Evolutionary conservation across 2,797 vertebrate genomes (phyloP).

Genomic region (Holocentrus rufus): DNA sequence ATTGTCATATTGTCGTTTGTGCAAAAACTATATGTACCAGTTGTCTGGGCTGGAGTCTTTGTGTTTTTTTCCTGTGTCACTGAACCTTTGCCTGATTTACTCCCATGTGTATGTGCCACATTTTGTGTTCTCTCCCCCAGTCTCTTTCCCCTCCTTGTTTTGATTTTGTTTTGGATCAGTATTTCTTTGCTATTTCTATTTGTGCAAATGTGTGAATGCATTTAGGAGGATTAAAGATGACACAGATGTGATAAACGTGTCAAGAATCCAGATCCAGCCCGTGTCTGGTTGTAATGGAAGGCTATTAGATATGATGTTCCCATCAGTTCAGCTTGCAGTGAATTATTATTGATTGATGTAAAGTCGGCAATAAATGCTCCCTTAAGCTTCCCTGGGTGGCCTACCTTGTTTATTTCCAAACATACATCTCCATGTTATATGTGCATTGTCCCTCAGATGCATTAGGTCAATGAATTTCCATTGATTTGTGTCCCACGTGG

Average conservation of each 20-base stretch:
- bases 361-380: conserved; percentile 51
- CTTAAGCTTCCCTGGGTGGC: conserved; percentile 32
- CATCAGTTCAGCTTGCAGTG: conserved; percentile 50
- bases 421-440: conserved; percentile 41
- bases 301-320: conserved; percentile 58
- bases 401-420: conserved; percentile 62
- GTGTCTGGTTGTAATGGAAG: conserved; percentile 31
- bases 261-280: conserved; percentile 20
- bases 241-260: conserved; percentile 13
- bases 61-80: background rate
- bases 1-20: too few species aligned
- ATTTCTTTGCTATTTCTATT: background rate
- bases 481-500: conserved; percentile 69
- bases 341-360: conserved; percentile 68
- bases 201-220: background rate
- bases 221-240: background rate
- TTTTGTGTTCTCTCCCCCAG: background rate
- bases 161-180: background rate
- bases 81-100: background rate
- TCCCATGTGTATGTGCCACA: conserved; percentile 6
- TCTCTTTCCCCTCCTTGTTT: background rate
- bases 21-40: background rate
- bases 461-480: conserved; percentile 72
- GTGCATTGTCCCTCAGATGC: conserved; percentile 53
- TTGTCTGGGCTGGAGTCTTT: background rate